These are phyloP conservation scores for Cichlasoma orientale DNA, from an alignment of 2,797 vertebrate genomes.

Conservation along the genomic window DNA sequence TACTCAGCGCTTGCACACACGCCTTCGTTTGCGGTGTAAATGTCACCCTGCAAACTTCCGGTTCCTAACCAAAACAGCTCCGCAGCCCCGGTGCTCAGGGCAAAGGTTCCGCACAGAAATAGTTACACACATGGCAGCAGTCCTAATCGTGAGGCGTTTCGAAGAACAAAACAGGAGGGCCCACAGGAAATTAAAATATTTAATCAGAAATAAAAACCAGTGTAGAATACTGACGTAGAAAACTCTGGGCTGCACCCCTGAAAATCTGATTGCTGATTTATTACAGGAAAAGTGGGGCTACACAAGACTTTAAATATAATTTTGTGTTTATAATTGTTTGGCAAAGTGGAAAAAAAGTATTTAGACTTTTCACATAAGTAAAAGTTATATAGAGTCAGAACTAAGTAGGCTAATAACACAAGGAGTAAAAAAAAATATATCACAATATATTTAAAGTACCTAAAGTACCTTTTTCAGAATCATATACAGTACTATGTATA, in stretches of 20 bases:
- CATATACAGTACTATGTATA: neutral
- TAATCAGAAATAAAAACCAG: too few species aligned
- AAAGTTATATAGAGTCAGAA: too few species aligned
- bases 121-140: neutral
- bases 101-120: slow-evolving; percentile 55
- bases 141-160: neutral
- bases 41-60: slow-evolving; percentile 78
- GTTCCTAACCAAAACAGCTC: slow-evolving; percentile 62
- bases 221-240: too few species aligned
- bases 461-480: neutral
- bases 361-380: neutral
- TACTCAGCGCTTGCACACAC: slow-evolving; percentile 22
- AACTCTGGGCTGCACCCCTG: too few species aligned
- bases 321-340: too few species aligned
- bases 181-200: too few species aligned
- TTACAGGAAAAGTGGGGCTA: too few species aligned
- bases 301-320: too few species aligned
- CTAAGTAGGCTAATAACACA: neutral
- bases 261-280: too few species aligned
- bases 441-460: neutral
- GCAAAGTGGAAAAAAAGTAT: neutral
- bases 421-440: neutral
- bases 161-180: too few species aligned
- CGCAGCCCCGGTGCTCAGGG: neutral
- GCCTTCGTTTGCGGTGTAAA: slow-evolving; percentile 59